phyloP scores from a whole-genome alignment of 2,113 vertebrate genomes.

The Phaethon lepturus region DNA sequence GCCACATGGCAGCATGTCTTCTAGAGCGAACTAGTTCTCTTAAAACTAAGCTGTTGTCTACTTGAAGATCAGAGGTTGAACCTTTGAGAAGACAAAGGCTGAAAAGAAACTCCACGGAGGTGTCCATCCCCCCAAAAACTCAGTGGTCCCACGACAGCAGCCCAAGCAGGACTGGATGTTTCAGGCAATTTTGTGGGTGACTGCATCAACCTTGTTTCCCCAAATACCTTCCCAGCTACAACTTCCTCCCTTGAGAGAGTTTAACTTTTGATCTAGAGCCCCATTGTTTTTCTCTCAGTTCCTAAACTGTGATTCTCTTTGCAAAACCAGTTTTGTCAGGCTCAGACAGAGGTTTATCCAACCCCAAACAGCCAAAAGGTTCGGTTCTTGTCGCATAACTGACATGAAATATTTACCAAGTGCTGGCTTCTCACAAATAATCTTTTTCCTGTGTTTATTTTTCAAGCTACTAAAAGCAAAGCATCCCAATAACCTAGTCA shows the following conservation, averaged over 20 bases:
- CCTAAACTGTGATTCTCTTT: background rate
- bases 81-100: background rate
- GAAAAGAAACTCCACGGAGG: background rate
- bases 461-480: background rate
- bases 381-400: background rate
- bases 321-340: background rate
- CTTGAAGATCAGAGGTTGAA: background rate
- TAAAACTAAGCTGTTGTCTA: background rate
- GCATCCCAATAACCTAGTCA: background rate
- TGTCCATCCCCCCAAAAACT: background rate
- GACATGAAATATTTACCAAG: background rate
- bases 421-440: background rate
- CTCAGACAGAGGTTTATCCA: background rate
- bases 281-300: background rate
- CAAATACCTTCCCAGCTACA: background rate
- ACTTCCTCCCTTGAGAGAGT: background rate
- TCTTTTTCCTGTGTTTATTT: background rate
- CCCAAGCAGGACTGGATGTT: background rate
- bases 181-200: background rate
- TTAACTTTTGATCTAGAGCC: background rate
- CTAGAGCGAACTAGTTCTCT: background rate
- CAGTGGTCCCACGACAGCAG: background rate
- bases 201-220: background rate
- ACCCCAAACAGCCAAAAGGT: background rate
- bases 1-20: background rate